Evolutionary conservation across 1,140 invertebrate genomes (phyloP), one percentile per base, ranked within the genome.

Genomic region (Anthonomus grandis): DNA sequence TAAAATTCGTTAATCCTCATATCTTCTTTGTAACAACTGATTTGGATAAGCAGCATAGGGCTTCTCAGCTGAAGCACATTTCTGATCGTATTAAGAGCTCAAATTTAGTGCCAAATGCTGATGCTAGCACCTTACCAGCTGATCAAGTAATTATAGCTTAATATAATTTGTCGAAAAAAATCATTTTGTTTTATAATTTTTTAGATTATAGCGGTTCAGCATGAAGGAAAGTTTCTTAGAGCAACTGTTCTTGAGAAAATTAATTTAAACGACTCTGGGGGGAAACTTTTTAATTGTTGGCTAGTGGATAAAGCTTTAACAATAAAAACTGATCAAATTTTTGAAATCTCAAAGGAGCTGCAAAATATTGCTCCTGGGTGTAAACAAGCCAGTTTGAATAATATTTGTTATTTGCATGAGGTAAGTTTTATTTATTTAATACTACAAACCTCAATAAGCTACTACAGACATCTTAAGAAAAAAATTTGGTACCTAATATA

Each of bases 221-320:
- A 51, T 12, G 31, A 57, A 18, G 21, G 23, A 3, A 38, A 48
- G n/a, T 45, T 47, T 4, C 49, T 31, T 36, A 57, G 60, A 54
- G 60, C 60, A 1, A 37, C 23, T 8, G 52, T 60, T 22, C 17
- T 45, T n/a, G 57, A 59, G 56, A 3, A 38, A 25, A 23, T 55
- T 22, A 22, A 18, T 3, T 21, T 21, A 18, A 15, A 41, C 18
- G 24, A 53, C 24, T 23, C 2, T 6, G 2, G 44, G n/a, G 24
- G 13, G 8, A 44, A 31, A 0, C 8, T 42, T 12, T 64, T 49
- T 54, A 45, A 37, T n/a, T 60, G 57, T 49, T 65, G 63, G 63
- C 38, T 65, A 17, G 46, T 62, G 15, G 63, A 65, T 53, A 46
- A 60, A 25, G 63, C 57, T 2, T 37, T 49, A 17, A 27, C 62